These are phyloP conservation scores for Pogonognathellus flavescens DNA, from an alignment of 1,140 invertebrate species.

Conservation along the genomic window DNA sequence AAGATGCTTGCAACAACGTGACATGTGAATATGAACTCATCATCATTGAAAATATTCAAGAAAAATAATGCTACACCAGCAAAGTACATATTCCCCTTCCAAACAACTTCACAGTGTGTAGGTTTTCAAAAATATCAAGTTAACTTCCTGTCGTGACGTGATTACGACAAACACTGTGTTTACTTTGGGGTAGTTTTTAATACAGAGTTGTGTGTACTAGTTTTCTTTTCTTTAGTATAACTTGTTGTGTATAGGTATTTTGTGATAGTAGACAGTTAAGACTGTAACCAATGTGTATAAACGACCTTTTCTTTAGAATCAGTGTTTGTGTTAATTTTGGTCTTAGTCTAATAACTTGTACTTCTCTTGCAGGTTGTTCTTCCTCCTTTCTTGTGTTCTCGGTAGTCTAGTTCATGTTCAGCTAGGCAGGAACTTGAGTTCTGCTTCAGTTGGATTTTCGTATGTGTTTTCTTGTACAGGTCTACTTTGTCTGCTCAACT, in stretches of 20 bases:
- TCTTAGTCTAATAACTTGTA: no score
- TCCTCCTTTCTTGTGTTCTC: not conserved
- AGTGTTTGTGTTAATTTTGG: no score
- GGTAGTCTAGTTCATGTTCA: no score
- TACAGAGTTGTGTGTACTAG: no score
- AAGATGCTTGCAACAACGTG: conserved; percentile 17
- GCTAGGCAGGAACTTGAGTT: not conserved
- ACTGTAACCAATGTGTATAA: no score
- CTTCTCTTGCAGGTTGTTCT: not conserved
- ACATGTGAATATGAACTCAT: not conserved
- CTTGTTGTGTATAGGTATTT: no score
- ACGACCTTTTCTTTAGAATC: no score
- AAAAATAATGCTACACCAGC: not conserved
- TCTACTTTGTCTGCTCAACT: not conserved
- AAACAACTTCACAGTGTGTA: conserved; percentile 35
- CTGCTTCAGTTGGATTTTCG: not conserved
- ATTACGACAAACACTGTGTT: conserved; percentile 17
- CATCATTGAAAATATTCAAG: conserved; percentile 13
- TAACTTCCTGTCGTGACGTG: conserved; percentile 56
- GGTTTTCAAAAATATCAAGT: conserved; percentile 59
- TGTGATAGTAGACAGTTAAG: no score
- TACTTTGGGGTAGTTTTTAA: not conserved
- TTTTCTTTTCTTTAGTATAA: no score
- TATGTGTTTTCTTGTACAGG: not conserved
- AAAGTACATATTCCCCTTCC: not conserved